A percentile compares a stretch with the other conserved stretches of the same genome.
These are phyloP conservation scores for Xestia rhomboidea DNA, from an alignment of 2,888 invertebrate species.

Conservation along the genomic window DNA sequence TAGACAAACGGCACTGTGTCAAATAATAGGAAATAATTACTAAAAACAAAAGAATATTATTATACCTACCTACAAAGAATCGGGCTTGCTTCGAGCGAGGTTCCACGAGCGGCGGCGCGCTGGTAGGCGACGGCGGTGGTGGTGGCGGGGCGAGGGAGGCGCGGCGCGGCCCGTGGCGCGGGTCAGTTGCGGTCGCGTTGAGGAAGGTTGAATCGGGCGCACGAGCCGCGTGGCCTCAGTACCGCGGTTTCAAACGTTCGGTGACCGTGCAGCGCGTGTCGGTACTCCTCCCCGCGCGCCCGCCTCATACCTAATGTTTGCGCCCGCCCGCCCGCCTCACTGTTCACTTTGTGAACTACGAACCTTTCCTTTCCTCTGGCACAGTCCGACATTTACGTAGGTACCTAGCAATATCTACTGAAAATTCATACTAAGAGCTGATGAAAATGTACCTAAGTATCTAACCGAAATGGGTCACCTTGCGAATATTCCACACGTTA, in stretches of 20 bases:
- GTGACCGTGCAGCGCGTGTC: slow-evolving; percentile 91
- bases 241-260: slow-evolving; percentile 88
- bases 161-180: slow-evolving; percentile 80
- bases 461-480: slow-evolving; percentile 17
- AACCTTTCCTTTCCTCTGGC: slow-evolving; percentile 50
- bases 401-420: slow-evolving; percentile 1
- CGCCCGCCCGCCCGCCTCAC: slow-evolving; percentile 57
- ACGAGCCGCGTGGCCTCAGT: slow-evolving; percentile 86
- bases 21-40: background rate
- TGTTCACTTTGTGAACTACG: slow-evolving; percentile 64
- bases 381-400: slow-evolving; percentile 26
- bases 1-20: background rate
- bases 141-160: slow-evolving; percentile 55
- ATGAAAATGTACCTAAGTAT: slow-evolving; percentile 10
- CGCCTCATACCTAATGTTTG: slow-evolving; percentile 43
- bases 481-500: slow-evolving; percentile 17
- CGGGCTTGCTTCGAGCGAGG: slow-evolving; percentile 45
- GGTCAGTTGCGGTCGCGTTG: slow-evolving; percentile 91
- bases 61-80: slow-evolving; percentile 46
- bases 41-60: slow-evolving; percentile 30
- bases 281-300: slow-evolving; percentile 80
- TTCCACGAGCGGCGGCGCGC: slow-evolving; percentile 50
- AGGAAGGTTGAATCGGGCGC: slow-evolving; percentile 91
- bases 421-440: slow-evolving; percentile 16
- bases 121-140: slow-evolving; percentile 51